Evolutionary conservation across 2,888 invertebrate genomes (phyloP).

Genomic region (Cheilosia variabilis): DNA sequence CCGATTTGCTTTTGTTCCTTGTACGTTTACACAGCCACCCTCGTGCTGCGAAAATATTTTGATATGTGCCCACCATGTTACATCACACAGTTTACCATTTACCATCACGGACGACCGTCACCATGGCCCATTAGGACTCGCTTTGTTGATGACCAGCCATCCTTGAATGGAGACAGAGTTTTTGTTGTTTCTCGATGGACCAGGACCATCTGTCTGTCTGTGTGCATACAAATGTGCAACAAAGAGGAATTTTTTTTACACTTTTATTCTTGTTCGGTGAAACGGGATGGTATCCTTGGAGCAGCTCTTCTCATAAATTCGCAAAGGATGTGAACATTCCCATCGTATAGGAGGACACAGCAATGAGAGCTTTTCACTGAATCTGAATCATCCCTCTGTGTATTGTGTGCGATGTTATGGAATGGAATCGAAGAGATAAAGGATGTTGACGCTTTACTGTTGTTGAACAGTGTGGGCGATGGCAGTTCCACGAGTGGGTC

Average conservation of each 20-base stretch:
- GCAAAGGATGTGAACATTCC: slow-evolving; percentile 68
- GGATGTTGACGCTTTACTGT: slow-evolving; percentile 38
- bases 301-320: slow-evolving; percentile 64
- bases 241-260: slow-evolving; percentile 25
- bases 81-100: slow-evolving; percentile 65
- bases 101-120: slow-evolving; percentile 19
- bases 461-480: neutral
- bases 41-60: slow-evolving; percentile 70
- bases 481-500: neutral
- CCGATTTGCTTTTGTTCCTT: slow-evolving; percentile 43
- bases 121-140: slow-evolving; percentile 66
- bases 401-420: slow-evolving; percentile 36
- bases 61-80: slow-evolving; percentile 73
- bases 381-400: slow-evolving; percentile 1
- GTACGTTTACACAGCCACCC: slow-evolving; percentile 46
- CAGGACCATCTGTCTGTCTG: slow-evolving; percentile 9
- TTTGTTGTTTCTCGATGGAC: slow-evolving; percentile 72
- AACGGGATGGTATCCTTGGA: slow-evolving; percentile 33
- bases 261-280: neutral
- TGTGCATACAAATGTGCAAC: slow-evolving; percentile 57
- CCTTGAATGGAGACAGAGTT: slow-evolving; percentile 60
- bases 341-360: slow-evolving; percentile 21
- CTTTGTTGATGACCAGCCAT: slow-evolving; percentile 74
- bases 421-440: slow-evolving; percentile 47
- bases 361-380: slow-evolving; percentile 7